phyloP scores from a whole-genome alignment of 2,113 vertebrate genomes.

The Macrotis lagotis region DNA sequence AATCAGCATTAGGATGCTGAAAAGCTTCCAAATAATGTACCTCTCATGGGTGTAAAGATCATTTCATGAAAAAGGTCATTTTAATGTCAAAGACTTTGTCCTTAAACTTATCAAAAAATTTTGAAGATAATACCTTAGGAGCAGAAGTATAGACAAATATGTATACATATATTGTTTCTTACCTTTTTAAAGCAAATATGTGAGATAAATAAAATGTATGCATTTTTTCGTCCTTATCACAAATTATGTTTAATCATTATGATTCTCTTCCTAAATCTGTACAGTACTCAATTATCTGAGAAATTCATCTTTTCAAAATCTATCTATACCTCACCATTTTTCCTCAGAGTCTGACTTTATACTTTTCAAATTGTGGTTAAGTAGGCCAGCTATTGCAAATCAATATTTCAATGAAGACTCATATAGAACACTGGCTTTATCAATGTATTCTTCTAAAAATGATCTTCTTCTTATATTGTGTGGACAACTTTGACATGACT shows the following conservation, averaged over 20 bases:
- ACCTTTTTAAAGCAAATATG: background rate
- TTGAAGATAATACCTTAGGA: background rate
- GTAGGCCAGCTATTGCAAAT: background rate
- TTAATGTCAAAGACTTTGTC: slow-evolving; percentile 34
- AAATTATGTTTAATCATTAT: background rate
- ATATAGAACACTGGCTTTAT: background rate
- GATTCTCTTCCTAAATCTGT: background rate
- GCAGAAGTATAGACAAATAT: background rate
- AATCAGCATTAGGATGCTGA: slow-evolving; percentile 21
- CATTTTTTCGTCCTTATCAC: background rate
- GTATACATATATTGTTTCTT: background rate
- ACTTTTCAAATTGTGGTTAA: background rate
- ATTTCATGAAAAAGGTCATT: slow-evolving; percentile 2
- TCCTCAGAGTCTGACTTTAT: background rate
- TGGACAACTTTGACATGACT: background rate
- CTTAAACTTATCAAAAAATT: slow-evolving; percentile 35
- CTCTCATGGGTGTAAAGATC: slow-evolving; percentile 41
- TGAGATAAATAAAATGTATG: background rate
- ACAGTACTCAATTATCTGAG: background rate
- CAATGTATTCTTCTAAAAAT: background rate
- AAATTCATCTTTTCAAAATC: background rate
- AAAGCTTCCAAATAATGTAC: slow-evolving; percentile 53
- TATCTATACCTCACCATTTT: background rate
- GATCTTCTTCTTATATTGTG: background rate
- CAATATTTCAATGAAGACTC: background rate